Conservation (phyloP, 2,888 invertebrate species). For the Cepaea hortensis region DNA sequence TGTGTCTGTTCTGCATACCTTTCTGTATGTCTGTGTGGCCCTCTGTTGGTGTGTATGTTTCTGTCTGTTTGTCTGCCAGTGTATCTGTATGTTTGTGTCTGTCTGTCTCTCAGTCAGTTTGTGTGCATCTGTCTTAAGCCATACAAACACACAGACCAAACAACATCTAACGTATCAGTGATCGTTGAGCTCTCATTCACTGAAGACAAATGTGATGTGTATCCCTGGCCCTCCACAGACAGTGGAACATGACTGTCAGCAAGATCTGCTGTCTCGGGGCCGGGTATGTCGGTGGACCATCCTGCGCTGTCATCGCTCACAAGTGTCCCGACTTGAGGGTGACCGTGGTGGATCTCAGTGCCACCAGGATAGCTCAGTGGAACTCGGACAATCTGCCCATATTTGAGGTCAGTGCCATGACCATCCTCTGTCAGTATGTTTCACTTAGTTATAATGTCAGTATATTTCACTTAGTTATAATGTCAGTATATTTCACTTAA, state of each 20-base stretch:
- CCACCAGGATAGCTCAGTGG: conserved; percentile 95
- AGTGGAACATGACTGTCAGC: conserved; percentile 62
- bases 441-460: too few relatives aligned
- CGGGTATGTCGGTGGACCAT: conserved; percentile 99
- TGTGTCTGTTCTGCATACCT: neutral
- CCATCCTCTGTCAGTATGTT: neutral
- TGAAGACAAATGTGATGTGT: neutral
- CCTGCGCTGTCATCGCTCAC: conserved; percentile 96
- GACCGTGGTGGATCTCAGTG: conserved; percentile 96
- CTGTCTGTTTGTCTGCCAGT: too few relatives aligned
- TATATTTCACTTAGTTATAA: neutral
- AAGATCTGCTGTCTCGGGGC: conserved; percentile 95
- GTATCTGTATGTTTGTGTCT: neutral
- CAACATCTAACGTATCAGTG: too few relatives aligned
- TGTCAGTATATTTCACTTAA: too few relatives aligned
- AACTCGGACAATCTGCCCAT: conserved; percentile 98
- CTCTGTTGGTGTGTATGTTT: neutral
- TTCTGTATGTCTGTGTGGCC: neutral
- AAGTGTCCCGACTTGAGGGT: conserved; percentile 96
- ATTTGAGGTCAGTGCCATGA: conserved; percentile 86
- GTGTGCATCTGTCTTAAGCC: neutral
- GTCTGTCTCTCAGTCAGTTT: neutral
- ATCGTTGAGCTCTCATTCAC: too few relatives aligned
- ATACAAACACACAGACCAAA: too few relatives aligned
- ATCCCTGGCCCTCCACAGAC: conserved; percentile 44